Conservation (phyloP, 1,140 invertebrate species). For the Megalopta genalis region DNA sequence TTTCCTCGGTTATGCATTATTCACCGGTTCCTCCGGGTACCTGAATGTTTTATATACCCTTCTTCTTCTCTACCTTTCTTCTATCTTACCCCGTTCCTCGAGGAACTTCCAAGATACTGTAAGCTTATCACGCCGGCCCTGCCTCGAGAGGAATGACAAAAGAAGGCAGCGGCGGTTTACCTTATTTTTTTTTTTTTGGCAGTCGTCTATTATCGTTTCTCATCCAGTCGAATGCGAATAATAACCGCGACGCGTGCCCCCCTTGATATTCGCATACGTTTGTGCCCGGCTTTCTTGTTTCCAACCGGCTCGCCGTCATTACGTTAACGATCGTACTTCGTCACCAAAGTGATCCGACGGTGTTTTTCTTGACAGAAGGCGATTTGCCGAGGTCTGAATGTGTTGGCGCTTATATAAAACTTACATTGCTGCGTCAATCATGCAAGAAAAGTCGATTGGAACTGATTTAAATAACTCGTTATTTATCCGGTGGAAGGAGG, state of each 20-base stretch:
- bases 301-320: background rate
- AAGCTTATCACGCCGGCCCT: constrained; percentile 35
- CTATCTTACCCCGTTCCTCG: constrained; percentile 9
- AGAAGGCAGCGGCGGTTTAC: constrained; percentile 10
- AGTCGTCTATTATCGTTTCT: constrained; percentile 52
- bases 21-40: constrained; percentile 69
- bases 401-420: no score
- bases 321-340: background rate
- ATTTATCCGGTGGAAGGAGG: no score
- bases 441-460: no score
- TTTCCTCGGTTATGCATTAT: constrained; percentile 77
- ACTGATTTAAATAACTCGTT: no score
- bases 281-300: constrained; percentile 13
- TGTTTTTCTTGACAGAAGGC: background rate
- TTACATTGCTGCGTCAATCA: no score
- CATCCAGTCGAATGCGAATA: constrained; percentile 38
- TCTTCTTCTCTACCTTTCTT: constrained; percentile 41
- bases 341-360: background rate
- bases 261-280: constrained; percentile 47
- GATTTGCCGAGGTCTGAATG: no score
- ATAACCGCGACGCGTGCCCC: constrained; percentile 7
- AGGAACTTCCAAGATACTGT: constrained; percentile 29
- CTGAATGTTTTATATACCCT: constrained; percentile 75
- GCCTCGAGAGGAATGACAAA: constrained; percentile 4
- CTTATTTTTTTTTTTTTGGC: background rate